phyloP scores from a whole-genome alignment of 2,888 invertebrate genomes.

The Helicoverpa assulta region DNA sequence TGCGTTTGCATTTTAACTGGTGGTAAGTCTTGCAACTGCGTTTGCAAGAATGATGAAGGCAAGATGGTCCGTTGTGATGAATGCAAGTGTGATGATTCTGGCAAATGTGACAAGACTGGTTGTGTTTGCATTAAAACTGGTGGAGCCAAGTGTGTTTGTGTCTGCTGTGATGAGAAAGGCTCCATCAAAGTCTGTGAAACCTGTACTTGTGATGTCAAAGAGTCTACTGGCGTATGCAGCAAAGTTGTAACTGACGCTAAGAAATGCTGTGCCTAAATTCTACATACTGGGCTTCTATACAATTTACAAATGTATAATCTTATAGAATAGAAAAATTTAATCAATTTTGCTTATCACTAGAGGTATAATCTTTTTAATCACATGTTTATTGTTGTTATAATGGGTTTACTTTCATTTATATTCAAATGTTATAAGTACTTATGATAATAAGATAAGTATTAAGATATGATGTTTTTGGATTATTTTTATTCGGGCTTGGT shows the following conservation, averaged over 20 bases:
- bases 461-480: neutral
- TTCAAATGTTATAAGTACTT: neutral
- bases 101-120: slow-evolving; percentile 53
- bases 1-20: slow-evolving; percentile 46
- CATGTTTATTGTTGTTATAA: neutral
- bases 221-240: slow-evolving; percentile 6
- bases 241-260: slow-evolving; percentile 39
- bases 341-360: slow-evolving; percentile 1
- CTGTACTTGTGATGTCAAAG: slow-evolving; percentile 4
- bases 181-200: neutral
- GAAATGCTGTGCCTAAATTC: slow-evolving; percentile 3
- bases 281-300: neutral
- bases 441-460: neutral
- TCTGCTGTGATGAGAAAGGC: neutral
- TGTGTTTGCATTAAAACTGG: slow-evolving; percentile 29
- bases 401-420: neutral
- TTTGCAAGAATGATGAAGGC: slow-evolving; percentile 51
- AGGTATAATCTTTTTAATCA: slow-evolving; percentile 19
- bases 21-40: slow-evolving; percentile 54
- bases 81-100: slow-evolving; percentile 50
- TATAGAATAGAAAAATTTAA: slow-evolving; percentile 2
- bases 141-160: slow-evolving; percentile 22
- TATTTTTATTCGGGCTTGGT: slow-evolving; percentile 1
- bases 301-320: too few species aligned
- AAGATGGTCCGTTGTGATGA: slow-evolving; percentile 57